phyloP scores from a whole-genome alignment of 2,888 invertebrate species.

The Hyles lineata region DNA sequence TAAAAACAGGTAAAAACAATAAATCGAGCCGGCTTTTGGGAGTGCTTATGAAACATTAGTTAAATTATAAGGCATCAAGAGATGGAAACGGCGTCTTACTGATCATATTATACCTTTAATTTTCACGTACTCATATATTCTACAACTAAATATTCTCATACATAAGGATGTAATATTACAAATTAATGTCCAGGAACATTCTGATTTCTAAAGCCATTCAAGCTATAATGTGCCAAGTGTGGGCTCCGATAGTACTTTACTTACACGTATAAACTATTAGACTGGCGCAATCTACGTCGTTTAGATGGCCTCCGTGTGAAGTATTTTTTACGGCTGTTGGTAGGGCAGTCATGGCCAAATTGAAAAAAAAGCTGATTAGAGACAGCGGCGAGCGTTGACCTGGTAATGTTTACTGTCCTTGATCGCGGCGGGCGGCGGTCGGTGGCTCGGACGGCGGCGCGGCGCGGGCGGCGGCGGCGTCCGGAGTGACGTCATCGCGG shows the following conservation, averaged over 20 bases:
- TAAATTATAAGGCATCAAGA: background rate
- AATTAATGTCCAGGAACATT: background rate
- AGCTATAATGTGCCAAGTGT: background rate
- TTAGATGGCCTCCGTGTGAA: slow-evolving; percentile 60
- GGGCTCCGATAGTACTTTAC: background rate
- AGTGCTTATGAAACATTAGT: background rate
- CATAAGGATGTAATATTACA: too few relatives aligned
- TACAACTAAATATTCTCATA: too few relatives aligned
- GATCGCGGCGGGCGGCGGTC: slow-evolving; percentile 63
- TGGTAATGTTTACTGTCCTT: slow-evolving; percentile 83
- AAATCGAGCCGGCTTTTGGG: background rate
- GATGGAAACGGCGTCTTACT: background rate
- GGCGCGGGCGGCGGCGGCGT: slow-evolving; percentile 55
- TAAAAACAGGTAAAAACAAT: background rate
- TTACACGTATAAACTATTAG: slow-evolving; percentile 6
- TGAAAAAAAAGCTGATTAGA: slow-evolving; percentile 67
- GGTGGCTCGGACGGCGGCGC: slow-evolving; percentile 55
- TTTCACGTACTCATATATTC: background rate
- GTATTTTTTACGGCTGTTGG: slow-evolving; percentile 58
- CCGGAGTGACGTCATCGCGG: slow-evolving; percentile 76
- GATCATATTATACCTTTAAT: background rate
- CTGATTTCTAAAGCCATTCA: background rate
- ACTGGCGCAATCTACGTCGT: slow-evolving; percentile 42
- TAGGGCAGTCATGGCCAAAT: slow-evolving; percentile 70
- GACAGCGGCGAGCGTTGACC: slow-evolving; percentile 80